A percentile compares a stretch with the other conserved stretches of the same genome.
phyloP scores from a whole-genome alignment of 2,113 vertebrate genomes.

The Ibidorhyncha struthersii region DNA sequence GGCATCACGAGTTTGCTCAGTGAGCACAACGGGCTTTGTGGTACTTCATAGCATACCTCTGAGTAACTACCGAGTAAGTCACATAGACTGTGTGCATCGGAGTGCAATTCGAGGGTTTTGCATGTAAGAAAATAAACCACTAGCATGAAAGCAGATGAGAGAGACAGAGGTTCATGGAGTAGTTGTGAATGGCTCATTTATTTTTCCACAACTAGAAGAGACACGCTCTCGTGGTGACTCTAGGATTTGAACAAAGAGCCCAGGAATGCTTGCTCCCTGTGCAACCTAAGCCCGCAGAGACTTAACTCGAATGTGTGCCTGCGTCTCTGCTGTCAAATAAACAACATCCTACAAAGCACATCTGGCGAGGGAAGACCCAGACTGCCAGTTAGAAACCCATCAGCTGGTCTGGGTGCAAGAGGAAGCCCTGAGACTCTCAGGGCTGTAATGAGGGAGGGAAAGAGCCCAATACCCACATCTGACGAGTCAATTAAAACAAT shows the following conservation, averaged over 20 bases:
- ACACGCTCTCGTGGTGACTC: background rate
- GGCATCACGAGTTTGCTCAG: background rate
- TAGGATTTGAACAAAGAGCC: background rate
- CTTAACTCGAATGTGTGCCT: background rate
- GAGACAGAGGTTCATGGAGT: background rate
- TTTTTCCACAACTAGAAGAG: background rate
- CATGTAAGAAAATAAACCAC: background rate
- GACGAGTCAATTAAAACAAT: background rate
- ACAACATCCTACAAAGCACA: background rate
- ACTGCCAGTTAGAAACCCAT: background rate
- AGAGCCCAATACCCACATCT: background rate
- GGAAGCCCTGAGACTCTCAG: background rate
- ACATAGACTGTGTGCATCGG: rapidly evolving
- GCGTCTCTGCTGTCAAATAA: background rate
- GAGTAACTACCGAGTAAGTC: background rate
- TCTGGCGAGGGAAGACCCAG: background rate
- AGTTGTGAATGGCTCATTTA: constrained; percentile 20
- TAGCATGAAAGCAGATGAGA: background rate
- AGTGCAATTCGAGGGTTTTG: background rate
- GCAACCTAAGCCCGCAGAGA: background rate
- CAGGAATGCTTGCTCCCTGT: background rate
- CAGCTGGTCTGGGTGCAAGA: background rate
- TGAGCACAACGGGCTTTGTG: background rate
- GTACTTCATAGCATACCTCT: background rate
- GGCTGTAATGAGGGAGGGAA: background rate